These are phyloP conservation scores for Drosophila baimaii DNA, from an alignment of 1,140 invertebrate species.

Conservation along the genomic window DNA sequence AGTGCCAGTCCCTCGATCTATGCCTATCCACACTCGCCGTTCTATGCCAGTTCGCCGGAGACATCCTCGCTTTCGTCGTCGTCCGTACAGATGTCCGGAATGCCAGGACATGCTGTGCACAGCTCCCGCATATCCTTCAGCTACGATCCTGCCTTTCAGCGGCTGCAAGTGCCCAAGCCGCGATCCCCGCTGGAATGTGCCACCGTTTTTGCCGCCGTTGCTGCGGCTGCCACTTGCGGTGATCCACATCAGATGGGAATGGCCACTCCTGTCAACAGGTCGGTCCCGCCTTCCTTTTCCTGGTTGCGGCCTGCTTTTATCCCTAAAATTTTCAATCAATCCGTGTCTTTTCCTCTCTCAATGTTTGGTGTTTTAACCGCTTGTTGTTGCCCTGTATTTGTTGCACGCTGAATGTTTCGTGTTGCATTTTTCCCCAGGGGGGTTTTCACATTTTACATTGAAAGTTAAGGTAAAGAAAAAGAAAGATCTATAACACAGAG, in stretches of 20 bases:
- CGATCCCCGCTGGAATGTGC: slow-evolving; percentile 66
- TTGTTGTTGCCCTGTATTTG: slow-evolving; percentile 17
- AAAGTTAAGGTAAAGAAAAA: too few relatives aligned
- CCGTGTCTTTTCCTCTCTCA: slow-evolving; percentile 8
- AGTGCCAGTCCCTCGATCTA: slow-evolving; percentile 75
- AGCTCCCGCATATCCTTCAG: slow-evolving; percentile 51
- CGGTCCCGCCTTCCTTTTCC: slow-evolving; percentile 35
- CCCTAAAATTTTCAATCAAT: background rate
- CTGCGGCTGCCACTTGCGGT: slow-evolving; percentile 38
- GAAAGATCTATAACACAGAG: background rate
- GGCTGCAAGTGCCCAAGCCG: slow-evolving; percentile 51
- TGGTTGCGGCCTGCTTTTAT: slow-evolving; percentile 36
- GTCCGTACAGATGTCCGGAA: background rate
- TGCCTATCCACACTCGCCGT: slow-evolving; percentile 67
- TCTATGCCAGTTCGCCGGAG: slow-evolving; percentile 77
- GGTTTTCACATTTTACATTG: background rate
- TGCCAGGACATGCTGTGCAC: background rate
- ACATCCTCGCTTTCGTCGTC: slow-evolving; percentile 23
- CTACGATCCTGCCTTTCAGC: slow-evolving; percentile 75
- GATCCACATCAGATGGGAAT: slow-evolving; percentile 13
- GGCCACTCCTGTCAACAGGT: slow-evolving; percentile 59
- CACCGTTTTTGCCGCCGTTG: slow-evolving; percentile 59
- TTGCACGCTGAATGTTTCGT: slow-evolving; percentile 32
- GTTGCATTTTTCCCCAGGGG: background rate
- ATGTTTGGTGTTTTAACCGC: slow-evolving; percentile 39